Conservation (phyloP, 2,888 invertebrate genomes). For the Cataglyphis livida region DNA sequence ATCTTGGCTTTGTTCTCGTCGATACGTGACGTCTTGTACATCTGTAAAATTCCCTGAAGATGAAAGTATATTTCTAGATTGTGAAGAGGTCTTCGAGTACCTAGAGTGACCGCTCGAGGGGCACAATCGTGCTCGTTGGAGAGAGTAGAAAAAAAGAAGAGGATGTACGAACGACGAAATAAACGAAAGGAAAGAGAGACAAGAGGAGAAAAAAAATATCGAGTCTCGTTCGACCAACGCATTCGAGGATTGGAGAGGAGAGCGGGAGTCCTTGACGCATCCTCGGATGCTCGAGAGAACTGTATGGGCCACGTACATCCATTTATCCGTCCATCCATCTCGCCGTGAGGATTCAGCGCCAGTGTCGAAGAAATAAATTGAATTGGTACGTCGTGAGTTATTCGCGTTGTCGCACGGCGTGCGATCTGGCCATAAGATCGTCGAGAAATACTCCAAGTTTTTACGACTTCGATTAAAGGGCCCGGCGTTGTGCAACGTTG, state of each 20-base stretch:
- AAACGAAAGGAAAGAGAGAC: constrained; percentile 33
- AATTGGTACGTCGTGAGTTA: constrained; percentile 62
- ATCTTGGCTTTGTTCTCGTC: constrained; percentile 30
- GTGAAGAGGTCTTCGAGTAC: constrained; percentile 54
- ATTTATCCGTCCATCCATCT: constrained; percentile 46
- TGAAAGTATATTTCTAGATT: constrained; percentile 58
- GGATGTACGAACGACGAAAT: constrained; percentile 16
- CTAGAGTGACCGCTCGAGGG: constrained; percentile 49
- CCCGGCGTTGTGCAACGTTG: constrained; percentile 23
- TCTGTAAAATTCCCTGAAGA: constrained; percentile 50
- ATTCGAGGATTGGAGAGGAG: constrained; percentile 16
- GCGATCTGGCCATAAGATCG: constrained; percentile 36
- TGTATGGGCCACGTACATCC: constrained; percentile 41
- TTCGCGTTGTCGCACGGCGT: constrained; percentile 38
- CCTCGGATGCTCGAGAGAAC: constrained; percentile 34
- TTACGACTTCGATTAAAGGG: constrained; percentile 65
- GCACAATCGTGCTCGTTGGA: constrained; percentile 19
- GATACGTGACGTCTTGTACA: constrained; percentile 36
- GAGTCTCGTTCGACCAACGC: background rate
- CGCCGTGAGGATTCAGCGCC: constrained; percentile 40
- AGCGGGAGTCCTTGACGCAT: constrained; percentile 34
- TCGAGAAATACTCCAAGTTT: constrained; percentile 60
- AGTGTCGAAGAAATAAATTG: constrained; percentile 69
- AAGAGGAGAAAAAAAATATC: constrained; percentile 23
- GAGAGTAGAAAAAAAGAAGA: constrained; percentile 22